Percentiles rank a stretch among this genome's conserved stretches.
These are phyloP conservation scores for Thumatha senex DNA, from an alignment of 2,888 invertebrate genomes.

Conservation along the genomic window DNA sequence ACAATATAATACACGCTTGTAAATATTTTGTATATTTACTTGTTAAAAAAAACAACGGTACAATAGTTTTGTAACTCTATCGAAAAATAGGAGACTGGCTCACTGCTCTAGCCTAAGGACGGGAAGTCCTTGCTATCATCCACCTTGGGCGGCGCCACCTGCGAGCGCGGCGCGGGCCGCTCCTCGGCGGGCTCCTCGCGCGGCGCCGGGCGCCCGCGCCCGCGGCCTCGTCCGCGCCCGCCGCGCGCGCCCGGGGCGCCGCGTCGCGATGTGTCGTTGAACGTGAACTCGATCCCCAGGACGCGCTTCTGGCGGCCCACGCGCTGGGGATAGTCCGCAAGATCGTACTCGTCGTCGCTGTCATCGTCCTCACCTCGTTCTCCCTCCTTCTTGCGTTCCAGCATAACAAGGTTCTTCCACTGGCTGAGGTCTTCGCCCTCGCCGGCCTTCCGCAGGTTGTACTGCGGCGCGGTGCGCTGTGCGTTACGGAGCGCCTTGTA, in stretches of 20 bases:
- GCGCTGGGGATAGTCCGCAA: slow-evolving; percentile 92
- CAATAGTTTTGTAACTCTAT: slow-evolving; percentile 82
- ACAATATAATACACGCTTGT: slow-evolving; percentile 82
- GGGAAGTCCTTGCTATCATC: slow-evolving; percentile 98
- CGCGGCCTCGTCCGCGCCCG: slow-evolving; percentile 83
- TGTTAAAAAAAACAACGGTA: slow-evolving; percentile 79
- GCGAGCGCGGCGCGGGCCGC: slow-evolving; percentile 59
- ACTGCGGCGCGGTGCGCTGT: slow-evolving; percentile 92
- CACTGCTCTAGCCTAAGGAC: slow-evolving; percentile 89
- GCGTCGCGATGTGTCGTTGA: slow-evolving; percentile 90
- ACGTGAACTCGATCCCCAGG: slow-evolving; percentile 94
- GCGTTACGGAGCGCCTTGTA: slow-evolving; percentile 94
- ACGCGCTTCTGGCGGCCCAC: slow-evolving; percentile 94
- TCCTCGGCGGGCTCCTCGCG: slow-evolving; percentile 65
- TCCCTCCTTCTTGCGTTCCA: slow-evolving; percentile 90
- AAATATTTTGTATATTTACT: slow-evolving; percentile 84
- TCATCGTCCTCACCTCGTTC: slow-evolving; percentile 86
- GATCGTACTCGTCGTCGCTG: slow-evolving; percentile 88
- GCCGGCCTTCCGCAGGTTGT: slow-evolving; percentile 96
- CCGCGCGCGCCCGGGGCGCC: slow-evolving; percentile 87
- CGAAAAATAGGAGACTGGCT: slow-evolving; percentile 73
- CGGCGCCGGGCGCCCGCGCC: slow-evolving; percentile 69
- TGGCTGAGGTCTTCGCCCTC: slow-evolving; percentile 96
- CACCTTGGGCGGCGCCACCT: slow-evolving; percentile 90
- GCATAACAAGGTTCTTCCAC: slow-evolving; percentile 95